Percentiles rank a stretch among this genome's conserved stretches.
These are phyloP conservation scores for Eilema sororculum DNA, from an alignment of 2,888 invertebrate species.

Conservation along the genomic window DNA sequence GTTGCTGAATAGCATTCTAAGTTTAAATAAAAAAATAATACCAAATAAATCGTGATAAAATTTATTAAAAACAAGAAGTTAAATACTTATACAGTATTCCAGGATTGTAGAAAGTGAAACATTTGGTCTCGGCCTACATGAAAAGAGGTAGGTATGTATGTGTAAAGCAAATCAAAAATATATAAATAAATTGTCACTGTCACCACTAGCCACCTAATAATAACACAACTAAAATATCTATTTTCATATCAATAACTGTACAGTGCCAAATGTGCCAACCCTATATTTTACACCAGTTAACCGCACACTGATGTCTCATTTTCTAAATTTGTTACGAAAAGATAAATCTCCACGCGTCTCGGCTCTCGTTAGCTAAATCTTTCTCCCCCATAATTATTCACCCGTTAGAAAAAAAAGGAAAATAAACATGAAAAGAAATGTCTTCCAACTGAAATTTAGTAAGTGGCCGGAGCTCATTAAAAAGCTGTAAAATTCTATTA, in stretches of 20 bases:
- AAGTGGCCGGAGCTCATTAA: slow-evolving; percentile 82
- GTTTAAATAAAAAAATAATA: no score
- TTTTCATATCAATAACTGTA: not conserved
- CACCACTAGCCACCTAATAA: not conserved
- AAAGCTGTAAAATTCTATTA: slow-evolving; percentile 84
- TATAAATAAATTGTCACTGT: not conserved
- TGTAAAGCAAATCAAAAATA: not conserved
- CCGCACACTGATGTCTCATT: slow-evolving; percentile 82
- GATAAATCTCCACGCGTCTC: slow-evolving; percentile 82
- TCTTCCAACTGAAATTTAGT: slow-evolving; percentile 77
- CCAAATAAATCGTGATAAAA: no score
- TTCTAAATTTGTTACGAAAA: slow-evolving; percentile 85
- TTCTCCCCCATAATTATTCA: slow-evolving; percentile 82
- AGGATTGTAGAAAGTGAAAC: no score
- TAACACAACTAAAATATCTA: not conserved
- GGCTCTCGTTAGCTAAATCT: slow-evolving; percentile 83
- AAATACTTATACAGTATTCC: no score
- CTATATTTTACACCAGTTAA: slow-evolving; percentile 52
- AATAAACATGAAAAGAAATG: slow-evolving; percentile 80
- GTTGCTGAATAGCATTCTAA: no score
- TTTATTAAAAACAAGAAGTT: no score
- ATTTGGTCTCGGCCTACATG: no score
- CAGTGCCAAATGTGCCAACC: slow-evolving; percentile 47
- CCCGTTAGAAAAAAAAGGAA: slow-evolving; percentile 63
- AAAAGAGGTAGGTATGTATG: no score